A percentile compares a stretch with the other conserved stretches of the same genome.
Evolutionary conservation across 2,113 vertebrate species (phyloP).

Genomic region (Heptranchias perlo): DNA sequence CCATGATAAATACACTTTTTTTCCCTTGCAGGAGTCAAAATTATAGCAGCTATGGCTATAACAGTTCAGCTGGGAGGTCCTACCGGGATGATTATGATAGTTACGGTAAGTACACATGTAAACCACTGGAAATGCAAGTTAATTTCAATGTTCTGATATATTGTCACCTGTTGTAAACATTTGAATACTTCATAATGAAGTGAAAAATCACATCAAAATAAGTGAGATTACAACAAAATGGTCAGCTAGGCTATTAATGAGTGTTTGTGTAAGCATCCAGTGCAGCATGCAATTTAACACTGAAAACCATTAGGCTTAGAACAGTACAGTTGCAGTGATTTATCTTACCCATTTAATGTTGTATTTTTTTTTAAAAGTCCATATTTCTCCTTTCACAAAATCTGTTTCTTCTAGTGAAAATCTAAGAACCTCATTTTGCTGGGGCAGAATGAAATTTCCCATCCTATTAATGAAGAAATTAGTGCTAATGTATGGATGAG

Average conservation of each 20-base stretch:
- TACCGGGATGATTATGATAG: slow-evolving; percentile 32
- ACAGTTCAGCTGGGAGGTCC: background rate
- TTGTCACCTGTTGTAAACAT: background rate
- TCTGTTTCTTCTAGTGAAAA: background rate
- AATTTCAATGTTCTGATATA: background rate
- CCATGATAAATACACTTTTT: background rate
- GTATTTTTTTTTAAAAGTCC: background rate
- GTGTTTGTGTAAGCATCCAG: background rate
- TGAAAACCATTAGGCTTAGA: background rate
- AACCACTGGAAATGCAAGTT: background rate
- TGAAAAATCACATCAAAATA: background rate
- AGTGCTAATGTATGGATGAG: background rate
- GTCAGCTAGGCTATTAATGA: background rate
- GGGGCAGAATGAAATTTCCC: background rate
- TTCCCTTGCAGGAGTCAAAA: slow-evolving; percentile 17
- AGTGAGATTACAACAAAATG: background rate
- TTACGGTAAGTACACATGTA: slow-evolving; percentile 6
- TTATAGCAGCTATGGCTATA: background rate
- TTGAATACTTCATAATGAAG: background rate
- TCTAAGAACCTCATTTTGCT: background rate
- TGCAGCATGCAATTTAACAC: background rate
- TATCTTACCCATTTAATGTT: background rate
- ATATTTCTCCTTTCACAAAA: background rate
- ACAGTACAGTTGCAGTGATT: background rate
- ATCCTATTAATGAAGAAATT: background rate